Percentiles rank a stretch among this genome's conserved stretches.
These are phyloP conservation scores for Butorides virescens DNA, from an alignment of 2,113 vertebrate species.

Conservation along the genomic window DNA sequence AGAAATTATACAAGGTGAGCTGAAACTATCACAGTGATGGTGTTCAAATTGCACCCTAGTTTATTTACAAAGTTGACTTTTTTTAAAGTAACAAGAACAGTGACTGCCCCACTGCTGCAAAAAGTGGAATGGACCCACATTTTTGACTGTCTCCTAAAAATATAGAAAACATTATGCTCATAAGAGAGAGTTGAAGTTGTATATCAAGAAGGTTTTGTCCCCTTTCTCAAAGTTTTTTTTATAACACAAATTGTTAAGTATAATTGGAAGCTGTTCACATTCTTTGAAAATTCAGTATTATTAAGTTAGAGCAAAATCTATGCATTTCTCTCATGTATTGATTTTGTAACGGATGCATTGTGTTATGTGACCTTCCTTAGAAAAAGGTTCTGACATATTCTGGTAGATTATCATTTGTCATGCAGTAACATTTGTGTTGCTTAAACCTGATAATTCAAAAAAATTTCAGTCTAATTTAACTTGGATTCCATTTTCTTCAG, in stretches of 20 bases:
- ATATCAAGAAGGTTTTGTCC: not conserved
- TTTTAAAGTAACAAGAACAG: not conserved
- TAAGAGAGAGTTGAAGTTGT: not conserved
- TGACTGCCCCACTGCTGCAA: not conserved
- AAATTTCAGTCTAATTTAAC: not conserved
- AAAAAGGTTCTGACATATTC: not conserved
- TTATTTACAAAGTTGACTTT: not conserved
- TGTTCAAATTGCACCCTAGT: not conserved
- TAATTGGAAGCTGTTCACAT: not conserved
- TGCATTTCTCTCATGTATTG: not conserved
- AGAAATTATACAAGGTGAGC: not conserved
- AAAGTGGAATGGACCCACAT: not conserved
- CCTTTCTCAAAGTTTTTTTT: not conserved
- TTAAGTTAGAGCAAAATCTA: not conserved
- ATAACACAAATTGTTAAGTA: not conserved
- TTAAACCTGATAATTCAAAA: not conserved
- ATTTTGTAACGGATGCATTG: not conserved
- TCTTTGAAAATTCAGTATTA: not conserved
- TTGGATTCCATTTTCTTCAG: not conserved
- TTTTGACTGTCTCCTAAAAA: not conserved
- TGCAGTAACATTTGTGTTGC: not conserved
- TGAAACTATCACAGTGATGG: not conserved
- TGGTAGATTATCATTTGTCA: not conserved
- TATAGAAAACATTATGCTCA: not conserved
- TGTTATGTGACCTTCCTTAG: not conserved